Conservation (phyloP, 2,113 vertebrate genomes). For the Dromas ardeola region DNA sequence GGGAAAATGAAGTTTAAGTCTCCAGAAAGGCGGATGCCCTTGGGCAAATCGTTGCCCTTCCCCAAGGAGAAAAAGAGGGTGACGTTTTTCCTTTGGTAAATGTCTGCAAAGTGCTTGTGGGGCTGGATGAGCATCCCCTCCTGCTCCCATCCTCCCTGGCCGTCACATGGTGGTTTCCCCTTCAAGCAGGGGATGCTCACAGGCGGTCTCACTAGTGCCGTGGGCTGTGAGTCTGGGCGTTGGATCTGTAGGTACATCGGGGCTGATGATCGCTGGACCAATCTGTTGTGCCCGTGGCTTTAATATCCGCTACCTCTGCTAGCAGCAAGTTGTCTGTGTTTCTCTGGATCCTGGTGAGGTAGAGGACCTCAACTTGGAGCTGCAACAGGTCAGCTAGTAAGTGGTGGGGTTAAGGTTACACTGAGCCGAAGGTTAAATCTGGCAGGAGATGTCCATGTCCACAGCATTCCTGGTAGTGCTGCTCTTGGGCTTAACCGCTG, state of each 20-base stretch:
- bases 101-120: background rate
- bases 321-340: background rate
- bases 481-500: accelerated
- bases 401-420: background rate
- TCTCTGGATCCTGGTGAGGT: background rate
- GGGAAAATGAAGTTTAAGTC: background rate
- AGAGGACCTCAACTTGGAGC: background rate
- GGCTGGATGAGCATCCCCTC: background rate
- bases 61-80: background rate
- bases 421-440: background rate
- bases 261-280: background rate
- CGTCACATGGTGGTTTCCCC: accelerated
- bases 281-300: accelerated
- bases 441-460: background rate
- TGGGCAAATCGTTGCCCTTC: background rate
- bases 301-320: accelerated
- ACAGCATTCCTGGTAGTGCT: background rate
- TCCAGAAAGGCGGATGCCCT: background rate
- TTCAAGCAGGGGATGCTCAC: background rate
- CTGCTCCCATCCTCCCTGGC: accelerated
- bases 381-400: background rate
- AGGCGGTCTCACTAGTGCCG: accelerated
- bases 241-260: background rate
- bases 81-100: background rate
- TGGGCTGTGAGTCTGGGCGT: background rate